Percentiles rank a stretch among this genome's conserved stretches.
Conservation (phyloP, 1,140 invertebrate genomes). For the Dendroctonus ponderosae region DNA sequence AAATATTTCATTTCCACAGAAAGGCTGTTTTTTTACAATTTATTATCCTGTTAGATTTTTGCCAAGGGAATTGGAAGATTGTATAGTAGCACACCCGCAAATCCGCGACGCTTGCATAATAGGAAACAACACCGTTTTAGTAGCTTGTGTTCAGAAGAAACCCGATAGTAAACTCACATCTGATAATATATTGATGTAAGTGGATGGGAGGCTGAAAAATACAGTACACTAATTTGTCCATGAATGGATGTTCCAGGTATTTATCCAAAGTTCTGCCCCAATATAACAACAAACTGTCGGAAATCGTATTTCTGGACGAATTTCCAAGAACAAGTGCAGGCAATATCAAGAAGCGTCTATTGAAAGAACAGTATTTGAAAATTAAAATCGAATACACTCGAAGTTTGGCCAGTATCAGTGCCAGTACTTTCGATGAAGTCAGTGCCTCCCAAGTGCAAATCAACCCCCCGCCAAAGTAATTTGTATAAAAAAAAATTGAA, state of each 20-base stretch:
- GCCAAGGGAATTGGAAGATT: slow-evolving; percentile 58
- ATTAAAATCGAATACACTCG: slow-evolving; percentile 36
- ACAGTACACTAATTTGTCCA: background rate
- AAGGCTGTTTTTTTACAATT: no score
- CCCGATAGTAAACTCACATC: slow-evolving; percentile 14
- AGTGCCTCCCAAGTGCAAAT: no score
- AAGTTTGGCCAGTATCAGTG: slow-evolving; percentile 26
- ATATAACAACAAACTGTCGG: slow-evolving; percentile 18
- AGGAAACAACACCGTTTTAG: slow-evolving; percentile 59
- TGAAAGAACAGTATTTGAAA: slow-evolving; percentile 33
- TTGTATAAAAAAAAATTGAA: no score
- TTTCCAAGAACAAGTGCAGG: slow-evolving; percentile 37
- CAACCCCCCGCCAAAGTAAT: no score
- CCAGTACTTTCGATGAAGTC: background rate
- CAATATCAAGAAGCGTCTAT: slow-evolving; percentile 27
- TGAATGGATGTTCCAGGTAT: slow-evolving; percentile 1
- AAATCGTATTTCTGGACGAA: slow-evolving; percentile 31
- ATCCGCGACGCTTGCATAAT: slow-evolving; percentile 69
- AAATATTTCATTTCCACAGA: no score
- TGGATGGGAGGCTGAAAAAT: background rate
- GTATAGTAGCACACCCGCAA: slow-evolving; percentile 62
- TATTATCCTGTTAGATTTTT: background rate
- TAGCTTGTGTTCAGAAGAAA: slow-evolving; percentile 44
- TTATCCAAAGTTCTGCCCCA: slow-evolving; percentile 25
- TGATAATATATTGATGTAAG: slow-evolving; percentile 31